These are phyloP conservation scores for Conchocele bisecta DNA, from an alignment of 2,888 invertebrate species.

Conservation along the genomic window DNA sequence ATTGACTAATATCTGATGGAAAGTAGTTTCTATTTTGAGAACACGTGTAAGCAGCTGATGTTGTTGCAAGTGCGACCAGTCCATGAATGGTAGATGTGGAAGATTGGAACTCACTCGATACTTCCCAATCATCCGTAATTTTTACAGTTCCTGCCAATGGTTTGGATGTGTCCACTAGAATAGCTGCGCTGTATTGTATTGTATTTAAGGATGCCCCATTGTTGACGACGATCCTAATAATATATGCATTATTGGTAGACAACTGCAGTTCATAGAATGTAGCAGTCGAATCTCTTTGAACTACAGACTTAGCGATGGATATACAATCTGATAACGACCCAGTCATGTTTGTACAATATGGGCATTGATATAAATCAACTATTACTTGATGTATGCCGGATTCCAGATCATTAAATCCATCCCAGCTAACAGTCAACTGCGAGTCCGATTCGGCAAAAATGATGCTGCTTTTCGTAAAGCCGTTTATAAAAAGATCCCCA, in stretches of 20 bases:
- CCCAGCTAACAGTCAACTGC: constrained; percentile 31
- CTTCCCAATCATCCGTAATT: constrained; percentile 48
- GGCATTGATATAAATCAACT: constrained; percentile 31
- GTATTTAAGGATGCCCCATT: constrained; percentile 53
- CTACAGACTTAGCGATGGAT: constrained; percentile 25
- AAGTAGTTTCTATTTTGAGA: constrained; percentile 32
- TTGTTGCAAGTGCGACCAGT: constrained; percentile 46
- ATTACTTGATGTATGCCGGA: constrained; percentile 22
- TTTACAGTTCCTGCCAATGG: constrained; percentile 57
- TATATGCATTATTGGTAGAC: constrained; percentile 34
- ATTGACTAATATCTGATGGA: constrained; percentile 1
- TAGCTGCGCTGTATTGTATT: constrained; percentile 16
- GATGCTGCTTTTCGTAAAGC: not conserved
- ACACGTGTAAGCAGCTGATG: constrained; percentile 37
- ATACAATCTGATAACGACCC: constrained; percentile 17
- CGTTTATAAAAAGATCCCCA: constrained; percentile 29
- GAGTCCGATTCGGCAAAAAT: not conserved
- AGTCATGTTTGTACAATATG: constrained; percentile 1
- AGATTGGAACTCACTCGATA: constrained; percentile 41
- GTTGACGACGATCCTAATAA: constrained; percentile 39
- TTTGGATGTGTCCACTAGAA: constrained; percentile 49
- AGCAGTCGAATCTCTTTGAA: constrained; percentile 39
- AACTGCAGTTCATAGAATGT: constrained; percentile 58
- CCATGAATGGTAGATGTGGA: constrained; percentile 38
- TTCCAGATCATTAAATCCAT: constrained; percentile 33